Evolutionary conservation across 2,888 invertebrate species (phyloP), one percentile per base, ranked within the genome.

Genomic region (Himalopsyche tibetana): DNA sequence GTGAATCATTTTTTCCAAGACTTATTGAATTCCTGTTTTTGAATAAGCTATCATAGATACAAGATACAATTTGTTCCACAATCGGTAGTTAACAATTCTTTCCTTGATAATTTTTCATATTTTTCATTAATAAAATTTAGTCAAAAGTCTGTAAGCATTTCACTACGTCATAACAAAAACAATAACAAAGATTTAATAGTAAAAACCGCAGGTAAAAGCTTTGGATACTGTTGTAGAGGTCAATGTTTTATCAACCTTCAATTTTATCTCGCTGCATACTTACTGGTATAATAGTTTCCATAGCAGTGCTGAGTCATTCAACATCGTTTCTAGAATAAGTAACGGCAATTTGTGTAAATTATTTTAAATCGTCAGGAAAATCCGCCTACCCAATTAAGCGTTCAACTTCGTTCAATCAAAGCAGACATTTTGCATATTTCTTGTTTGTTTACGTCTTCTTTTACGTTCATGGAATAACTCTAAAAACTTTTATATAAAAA

Each of bases 1-100:
- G 94, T 93, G 87, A 19, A 63, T 63, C 19, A 19, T 19, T 15
- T 19, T 28, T 19, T 63, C 3, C 17, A 63, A 51, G 3, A 4
- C 8, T 8, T 9, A 45, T 45, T 45, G 11, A 45, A 45, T 45
- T 9, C 5, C 51, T 2, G 8, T 15, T 51, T 3, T 51, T 51
- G 0, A 15, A 4, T 15, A 42, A 42, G 2, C 28, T 28, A 28
- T 28, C 0, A 9, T 45, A 45, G 9, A 11, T 2, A 45, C 45
- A 45, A 3, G 11, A 45, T 45, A 45, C 9, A 11, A 11, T 45
- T 45, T 45, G 0, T 11, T 45, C 11, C 40, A 40, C 5, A 40
- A 40, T 40, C 40, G 6, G 40, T 40, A 3, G 5, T 6, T 40
- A 40, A 2, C 5, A 3, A 6, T 28, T 28, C 28, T 28, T 28